phyloP scores from a whole-genome alignment of 2,888 invertebrate species.

The Lagria hirta region DNA sequence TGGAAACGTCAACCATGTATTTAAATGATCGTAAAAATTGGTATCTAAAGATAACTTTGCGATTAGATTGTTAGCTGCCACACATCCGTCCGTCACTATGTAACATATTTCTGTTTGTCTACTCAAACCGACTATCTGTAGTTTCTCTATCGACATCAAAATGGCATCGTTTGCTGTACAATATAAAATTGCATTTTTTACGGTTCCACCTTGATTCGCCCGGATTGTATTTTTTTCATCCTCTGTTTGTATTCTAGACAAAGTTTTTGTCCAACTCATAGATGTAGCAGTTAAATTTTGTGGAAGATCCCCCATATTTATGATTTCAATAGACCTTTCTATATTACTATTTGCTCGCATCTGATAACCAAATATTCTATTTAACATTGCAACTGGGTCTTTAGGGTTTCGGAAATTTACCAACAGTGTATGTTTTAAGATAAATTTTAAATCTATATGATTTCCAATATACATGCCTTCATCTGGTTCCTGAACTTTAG shows the following conservation, averaged over 20 bases:
- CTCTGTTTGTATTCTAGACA: slow-evolving; percentile 4
- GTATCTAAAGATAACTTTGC: background rate
- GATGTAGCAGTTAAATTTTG: background rate
- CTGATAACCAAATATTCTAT: slow-evolving; percentile 6
- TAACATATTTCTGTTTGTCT: slow-evolving; percentile 5
- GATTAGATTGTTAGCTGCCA: background rate
- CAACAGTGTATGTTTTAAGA: slow-evolving; percentile 7
- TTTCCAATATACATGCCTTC: slow-evolving; percentile 16
- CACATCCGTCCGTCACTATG: slow-evolving; percentile 1
- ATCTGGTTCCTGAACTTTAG: slow-evolving; percentile 13
- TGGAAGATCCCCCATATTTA: background rate
- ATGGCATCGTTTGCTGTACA: slow-evolving; percentile 5
- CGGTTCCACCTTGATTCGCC: slow-evolving; percentile 13
- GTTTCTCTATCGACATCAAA: background rate
- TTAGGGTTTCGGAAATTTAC: slow-evolving; percentile 15
- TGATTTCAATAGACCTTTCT: background rate
- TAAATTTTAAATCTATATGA: slow-evolving; percentile 3
- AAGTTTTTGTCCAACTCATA: slow-evolving; percentile 10
- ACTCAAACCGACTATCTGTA: slow-evolving; percentile 8
- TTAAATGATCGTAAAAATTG: slow-evolving; percentile 15
- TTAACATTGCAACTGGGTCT: slow-evolving; percentile 14
- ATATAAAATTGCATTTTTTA: slow-evolving; percentile 3
- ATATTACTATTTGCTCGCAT: background rate
- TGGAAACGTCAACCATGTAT: slow-evolving; percentile 16
- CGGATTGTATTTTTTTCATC: slow-evolving; percentile 9